A percentile compares a stretch with the other conserved stretches of the same genome.
phyloP scores from a whole-genome alignment of 2,797 vertebrate species.

The Tragelaphus eurycerus region DNA sequence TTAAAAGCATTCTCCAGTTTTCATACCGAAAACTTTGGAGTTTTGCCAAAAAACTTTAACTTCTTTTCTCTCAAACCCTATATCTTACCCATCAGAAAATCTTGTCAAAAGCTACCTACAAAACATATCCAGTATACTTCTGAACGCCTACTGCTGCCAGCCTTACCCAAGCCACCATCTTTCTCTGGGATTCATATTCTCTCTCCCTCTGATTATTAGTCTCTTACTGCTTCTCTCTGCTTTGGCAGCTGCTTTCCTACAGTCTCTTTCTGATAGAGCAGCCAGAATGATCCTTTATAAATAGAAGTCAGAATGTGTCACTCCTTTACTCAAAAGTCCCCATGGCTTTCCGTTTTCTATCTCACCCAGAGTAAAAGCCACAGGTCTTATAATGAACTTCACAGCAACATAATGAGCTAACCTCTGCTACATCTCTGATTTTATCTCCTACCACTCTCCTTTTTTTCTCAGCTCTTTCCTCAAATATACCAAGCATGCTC shows the following conservation, averaged over 20 bases:
- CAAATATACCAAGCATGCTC: neutral
- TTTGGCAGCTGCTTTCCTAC: neutral
- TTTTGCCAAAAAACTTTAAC: neutral
- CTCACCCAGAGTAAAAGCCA: neutral
- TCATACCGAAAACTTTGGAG: neutral
- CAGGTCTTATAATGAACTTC: neutral
- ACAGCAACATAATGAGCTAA: neutral
- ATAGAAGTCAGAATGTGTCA: neutral
- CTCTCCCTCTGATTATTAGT: neutral
- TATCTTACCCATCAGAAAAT: neutral
- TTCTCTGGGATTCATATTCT: neutral
- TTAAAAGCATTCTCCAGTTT: neutral
- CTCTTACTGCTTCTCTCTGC: neutral
- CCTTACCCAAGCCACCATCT: neutral
- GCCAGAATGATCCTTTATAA: neutral
- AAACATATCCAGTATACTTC: neutral
- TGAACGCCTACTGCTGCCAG: neutral
- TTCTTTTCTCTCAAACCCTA: neutral
- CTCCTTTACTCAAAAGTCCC: neutral
- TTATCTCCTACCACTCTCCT: neutral
- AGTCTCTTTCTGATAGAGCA: neutral
- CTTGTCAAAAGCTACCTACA: neutral
- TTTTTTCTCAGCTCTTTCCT: neutral
- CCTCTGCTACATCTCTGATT: neutral
- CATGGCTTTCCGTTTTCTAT: neutral